phyloP scores from a whole-genome alignment of 2,113 vertebrate genomes.

The Xenopus laevis region DNA sequence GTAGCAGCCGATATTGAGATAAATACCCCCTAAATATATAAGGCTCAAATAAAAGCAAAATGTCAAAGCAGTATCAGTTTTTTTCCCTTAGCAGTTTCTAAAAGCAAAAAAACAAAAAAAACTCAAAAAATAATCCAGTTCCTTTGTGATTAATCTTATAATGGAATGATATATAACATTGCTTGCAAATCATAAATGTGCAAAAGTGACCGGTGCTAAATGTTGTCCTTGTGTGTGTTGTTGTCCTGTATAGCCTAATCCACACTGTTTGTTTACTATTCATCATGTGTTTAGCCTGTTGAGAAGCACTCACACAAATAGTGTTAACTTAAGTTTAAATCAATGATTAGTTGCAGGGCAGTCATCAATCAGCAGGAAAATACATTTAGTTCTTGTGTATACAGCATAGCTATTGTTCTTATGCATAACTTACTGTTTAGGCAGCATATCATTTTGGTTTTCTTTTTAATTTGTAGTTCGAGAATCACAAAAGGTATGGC shows the following conservation, averaged over 20 bases:
- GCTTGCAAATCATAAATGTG: too few relatives aligned
- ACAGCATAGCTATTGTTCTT: conserved; percentile 18
- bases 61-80: too few relatives aligned
- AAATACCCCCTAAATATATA: too few relatives aligned
- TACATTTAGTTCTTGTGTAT: conserved; percentile 27
- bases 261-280: conserved; percentile 20
- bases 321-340: conserved; percentile 40
- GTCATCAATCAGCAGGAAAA: conserved; percentile 35
- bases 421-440: conserved; percentile 29
- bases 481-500: neutral
- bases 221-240: neutral
- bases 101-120: too few relatives aligned
- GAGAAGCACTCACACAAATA: conserved; percentile 32
- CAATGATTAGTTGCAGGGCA: conserved; percentile 44
- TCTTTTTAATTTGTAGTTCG: neutral
- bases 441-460: neutral
- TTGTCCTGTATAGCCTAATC: neutral
- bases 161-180: neutral
- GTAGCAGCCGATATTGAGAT: too few relatives aligned
- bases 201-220: neutral
- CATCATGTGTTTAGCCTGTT: conserved; percentile 29
- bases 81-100: too few relatives aligned
- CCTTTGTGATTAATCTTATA: neutral
- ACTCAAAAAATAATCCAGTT: neutral
- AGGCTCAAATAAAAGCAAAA: too few relatives aligned